Evolutionary conservation across 2,888 invertebrate genomes (phyloP).

Genomic region (Lymantria monacha): DNA sequence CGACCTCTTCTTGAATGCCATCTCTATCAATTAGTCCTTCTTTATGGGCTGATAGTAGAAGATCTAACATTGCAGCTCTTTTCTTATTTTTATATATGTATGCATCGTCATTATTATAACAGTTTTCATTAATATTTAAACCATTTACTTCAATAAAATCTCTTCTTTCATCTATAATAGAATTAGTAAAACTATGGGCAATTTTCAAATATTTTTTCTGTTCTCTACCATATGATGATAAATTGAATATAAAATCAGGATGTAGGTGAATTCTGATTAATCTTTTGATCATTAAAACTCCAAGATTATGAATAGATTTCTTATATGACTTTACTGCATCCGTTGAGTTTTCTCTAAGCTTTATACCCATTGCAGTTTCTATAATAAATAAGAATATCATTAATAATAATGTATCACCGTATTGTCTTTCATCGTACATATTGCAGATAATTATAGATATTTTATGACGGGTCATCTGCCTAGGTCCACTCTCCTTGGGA

Average conservation of each 20-base stretch:
- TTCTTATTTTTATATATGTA: constrained; percentile 19
- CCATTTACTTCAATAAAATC: constrained; percentile 4
- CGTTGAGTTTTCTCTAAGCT: constrained; percentile 68
- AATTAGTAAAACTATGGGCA: constrained; percentile 60
- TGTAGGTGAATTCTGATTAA: constrained; percentile 81
- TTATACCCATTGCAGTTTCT: constrained; percentile 87
- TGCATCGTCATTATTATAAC: constrained; percentile 3
- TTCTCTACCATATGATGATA: constrained; percentile 68
- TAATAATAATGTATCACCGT: too few relatives aligned
- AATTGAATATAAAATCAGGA: constrained; percentile 72
- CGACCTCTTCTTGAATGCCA: constrained; percentile 84
- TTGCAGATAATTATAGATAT: too few relatives aligned
- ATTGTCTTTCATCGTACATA: too few relatives aligned
- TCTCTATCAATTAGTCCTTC: constrained; percentile 71
- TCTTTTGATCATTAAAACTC: constrained; percentile 52
- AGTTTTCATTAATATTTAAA: neutral
- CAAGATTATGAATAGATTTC: constrained; percentile 74
- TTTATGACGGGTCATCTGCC: too few relatives aligned
- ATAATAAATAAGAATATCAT: constrained; percentile 10
- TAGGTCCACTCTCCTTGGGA: too few relatives aligned
- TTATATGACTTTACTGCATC: constrained; percentile 75
- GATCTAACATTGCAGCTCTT: constrained; percentile 80
- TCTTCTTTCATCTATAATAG: constrained; percentile 49
- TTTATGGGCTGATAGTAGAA: constrained; percentile 74
- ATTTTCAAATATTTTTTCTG: constrained; percentile 59